These are phyloP conservation scores for Lepidocyrtinus sp. DNA, from an alignment of 2,888 invertebrate species.

Conservation along the genomic window DNA sequence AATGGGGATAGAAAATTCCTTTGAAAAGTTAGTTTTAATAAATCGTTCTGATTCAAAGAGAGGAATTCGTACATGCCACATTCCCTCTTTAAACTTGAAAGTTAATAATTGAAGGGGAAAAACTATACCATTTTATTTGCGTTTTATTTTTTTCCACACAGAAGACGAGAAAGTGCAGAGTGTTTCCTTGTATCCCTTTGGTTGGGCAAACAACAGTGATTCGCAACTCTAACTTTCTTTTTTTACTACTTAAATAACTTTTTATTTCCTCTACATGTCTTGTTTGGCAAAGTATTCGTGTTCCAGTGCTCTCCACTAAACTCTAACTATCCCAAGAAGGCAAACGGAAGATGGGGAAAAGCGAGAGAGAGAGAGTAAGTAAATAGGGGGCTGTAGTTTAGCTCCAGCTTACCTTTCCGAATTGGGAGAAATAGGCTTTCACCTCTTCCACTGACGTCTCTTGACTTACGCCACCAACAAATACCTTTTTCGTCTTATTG, in stretches of 20 bases:
- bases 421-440: slow-evolving; percentile 71
- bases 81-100: background rate
- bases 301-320: too few species aligned
- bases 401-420: slow-evolving; percentile 71
- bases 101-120: background rate
- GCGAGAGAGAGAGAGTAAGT: background rate
- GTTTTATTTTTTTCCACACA: too few species aligned
- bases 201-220: background rate
- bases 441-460: slow-evolving; percentile 72
- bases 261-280: too few species aligned
- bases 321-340: too few species aligned
- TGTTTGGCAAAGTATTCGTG: too few species aligned
- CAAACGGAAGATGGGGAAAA: too few species aligned
- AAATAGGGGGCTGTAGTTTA: background rate
- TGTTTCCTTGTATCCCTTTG: too few species aligned
- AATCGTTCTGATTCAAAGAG: background rate
- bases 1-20: background rate
- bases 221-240: slow-evolving; percentile 2
- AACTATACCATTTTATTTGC: too few species aligned
- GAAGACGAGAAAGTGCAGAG: too few species aligned
- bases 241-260: too few species aligned
- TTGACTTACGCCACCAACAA: slow-evolving; percentile 72
- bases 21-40: background rate
- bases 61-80: background rate
- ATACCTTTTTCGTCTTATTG: slow-evolving; percentile 71